Evolutionary conservation across 2,797 vertebrate genomes (phyloP).

Genomic region (Sparidentex hasta): DNA sequence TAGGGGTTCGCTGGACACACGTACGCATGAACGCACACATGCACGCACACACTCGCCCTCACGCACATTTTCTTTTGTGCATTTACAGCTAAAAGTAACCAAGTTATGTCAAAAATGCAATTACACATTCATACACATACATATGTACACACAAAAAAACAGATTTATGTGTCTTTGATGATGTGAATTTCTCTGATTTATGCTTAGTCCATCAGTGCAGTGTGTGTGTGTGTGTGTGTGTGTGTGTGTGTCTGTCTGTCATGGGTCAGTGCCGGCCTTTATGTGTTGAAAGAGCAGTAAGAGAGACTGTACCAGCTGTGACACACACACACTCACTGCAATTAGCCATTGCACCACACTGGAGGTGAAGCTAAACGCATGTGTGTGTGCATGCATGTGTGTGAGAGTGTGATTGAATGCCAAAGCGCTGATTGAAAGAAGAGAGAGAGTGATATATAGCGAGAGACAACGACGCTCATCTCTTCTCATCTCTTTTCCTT

Average conservation of each 20-base stretch:
- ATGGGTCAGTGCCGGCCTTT: constrained; percentile 76
- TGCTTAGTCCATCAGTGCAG: constrained; percentile 65
- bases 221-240: constrained; percentile 41
- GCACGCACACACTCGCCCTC: constrained; percentile 17
- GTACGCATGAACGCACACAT: constrained; percentile 64
- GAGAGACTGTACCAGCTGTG: constrained; percentile 79
- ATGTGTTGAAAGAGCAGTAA: constrained; percentile 79
- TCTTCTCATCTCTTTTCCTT: constrained; percentile 45
- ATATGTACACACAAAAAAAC: constrained; percentile 6
- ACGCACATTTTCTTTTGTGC: constrained; percentile 9
- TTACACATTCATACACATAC: constrained; percentile 17
- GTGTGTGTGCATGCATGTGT: constrained; percentile 30
- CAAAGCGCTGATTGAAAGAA: constrained; percentile 73
- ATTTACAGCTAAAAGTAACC: constrained; percentile 44
- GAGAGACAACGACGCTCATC: constrained; percentile 63
- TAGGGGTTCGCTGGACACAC: constrained; percentile 78
- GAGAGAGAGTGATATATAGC: constrained; percentile 64
- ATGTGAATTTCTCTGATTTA: constrained; percentile 77
- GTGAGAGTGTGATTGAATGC: constrained; percentile 58
- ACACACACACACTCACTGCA: constrained; percentile 62
- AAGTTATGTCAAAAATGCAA: constrained; percentile 43
- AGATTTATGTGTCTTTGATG: constrained; percentile 50
- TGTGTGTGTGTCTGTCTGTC: constrained; percentile 33
- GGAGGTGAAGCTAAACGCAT: constrained; percentile 30
- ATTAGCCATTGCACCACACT: constrained; percentile 76